Percentiles rank a stretch among this genome's conserved stretches.
Conservation (phyloP, 2,797 vertebrate genomes). For the Margarornis squamiger region DNA sequence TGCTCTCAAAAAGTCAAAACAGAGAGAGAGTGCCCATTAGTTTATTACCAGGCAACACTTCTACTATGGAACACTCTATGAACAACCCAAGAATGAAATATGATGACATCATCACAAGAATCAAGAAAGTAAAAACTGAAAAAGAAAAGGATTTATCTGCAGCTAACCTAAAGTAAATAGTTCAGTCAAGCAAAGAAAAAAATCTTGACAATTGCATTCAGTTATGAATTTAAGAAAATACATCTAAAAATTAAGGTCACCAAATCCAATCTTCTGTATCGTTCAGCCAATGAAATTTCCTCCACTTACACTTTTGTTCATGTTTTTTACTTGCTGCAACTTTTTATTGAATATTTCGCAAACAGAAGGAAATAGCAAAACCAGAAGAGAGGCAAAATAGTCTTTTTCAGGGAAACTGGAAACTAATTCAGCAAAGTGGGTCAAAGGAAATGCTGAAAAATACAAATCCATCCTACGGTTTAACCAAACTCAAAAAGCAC, state of each 20-base stretch:
- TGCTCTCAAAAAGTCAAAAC: neutral
- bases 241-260: neutral
- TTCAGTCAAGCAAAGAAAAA: neutral
- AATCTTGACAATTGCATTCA: neutral
- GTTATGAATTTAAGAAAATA: neutral
- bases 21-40: neutral
- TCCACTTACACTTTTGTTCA: neutral
- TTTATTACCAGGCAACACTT: neutral
- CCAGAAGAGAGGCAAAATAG: neutral
- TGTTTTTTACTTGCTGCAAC: neutral
- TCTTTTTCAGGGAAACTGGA: slow-evolving; percentile 34
- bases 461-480: neutral
- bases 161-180: neutral
- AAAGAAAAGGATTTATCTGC: neutral
- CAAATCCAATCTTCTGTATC: neutral
- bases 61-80: neutral
- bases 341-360: slow-evolving; percentile 5
- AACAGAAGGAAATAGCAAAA: slow-evolving; percentile 44
- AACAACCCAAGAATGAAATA: neutral
- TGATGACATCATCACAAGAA: neutral
- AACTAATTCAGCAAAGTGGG: slow-evolving; percentile 29
- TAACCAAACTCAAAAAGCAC: neutral
- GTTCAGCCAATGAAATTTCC: neutral
- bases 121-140: neutral
- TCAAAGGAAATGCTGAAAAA: slow-evolving; percentile 37